Evolutionary conservation across 2,797 vertebrate species (phyloP).

Genomic region (Lithobates pipiens): DNA sequence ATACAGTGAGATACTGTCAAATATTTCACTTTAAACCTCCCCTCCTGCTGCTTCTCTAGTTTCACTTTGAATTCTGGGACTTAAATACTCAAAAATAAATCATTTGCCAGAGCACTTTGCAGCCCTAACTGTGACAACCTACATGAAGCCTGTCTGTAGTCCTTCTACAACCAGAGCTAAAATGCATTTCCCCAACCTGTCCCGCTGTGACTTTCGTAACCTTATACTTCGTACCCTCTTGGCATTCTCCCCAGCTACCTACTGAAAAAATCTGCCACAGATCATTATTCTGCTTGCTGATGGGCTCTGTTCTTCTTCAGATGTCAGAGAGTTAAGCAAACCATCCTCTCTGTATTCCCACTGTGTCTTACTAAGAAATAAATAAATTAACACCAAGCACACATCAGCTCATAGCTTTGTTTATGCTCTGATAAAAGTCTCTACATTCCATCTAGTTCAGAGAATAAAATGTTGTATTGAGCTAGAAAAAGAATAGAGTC

Average conservation of each 20-base stretch:
- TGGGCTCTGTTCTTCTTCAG: constrained; percentile 38
- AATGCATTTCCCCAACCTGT: constrained; percentile 36
- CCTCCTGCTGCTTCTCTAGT: constrained; percentile 46
- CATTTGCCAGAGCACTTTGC: constrained; percentile 39
- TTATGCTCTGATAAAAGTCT: constrained; percentile 60
- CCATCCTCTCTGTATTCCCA: constrained; percentile 37
- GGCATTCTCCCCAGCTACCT: constrained; percentile 18
- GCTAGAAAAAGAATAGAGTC: background rate
- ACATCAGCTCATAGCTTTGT: constrained; percentile 51
- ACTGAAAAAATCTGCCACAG: constrained; percentile 21
- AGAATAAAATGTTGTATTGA: constrained; percentile 5
- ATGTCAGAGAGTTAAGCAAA: constrained; percentile 50
- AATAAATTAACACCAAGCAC: constrained; percentile 60
- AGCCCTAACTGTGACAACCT: constrained; percentile 36
- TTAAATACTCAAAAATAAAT: constrained; percentile 52
- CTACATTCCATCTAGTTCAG: constrained; percentile 18
- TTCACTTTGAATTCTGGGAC: constrained; percentile 46
- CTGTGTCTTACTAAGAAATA: constrained; percentile 60
- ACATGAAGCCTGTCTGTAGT: constrained; percentile 29
- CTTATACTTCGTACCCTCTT: constrained; percentile 23
- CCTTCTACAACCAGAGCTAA: constrained; percentile 1
- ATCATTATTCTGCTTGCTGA: constrained; percentile 34
- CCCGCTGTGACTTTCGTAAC: constrained; percentile 46
- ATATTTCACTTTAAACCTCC: constrained; percentile 51
- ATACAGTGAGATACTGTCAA: constrained; percentile 47